These are phyloP conservation scores for Sarcophaga bullata DNA, from an alignment of 1,140 invertebrate genomes.

Conservation along the genomic window DNA sequence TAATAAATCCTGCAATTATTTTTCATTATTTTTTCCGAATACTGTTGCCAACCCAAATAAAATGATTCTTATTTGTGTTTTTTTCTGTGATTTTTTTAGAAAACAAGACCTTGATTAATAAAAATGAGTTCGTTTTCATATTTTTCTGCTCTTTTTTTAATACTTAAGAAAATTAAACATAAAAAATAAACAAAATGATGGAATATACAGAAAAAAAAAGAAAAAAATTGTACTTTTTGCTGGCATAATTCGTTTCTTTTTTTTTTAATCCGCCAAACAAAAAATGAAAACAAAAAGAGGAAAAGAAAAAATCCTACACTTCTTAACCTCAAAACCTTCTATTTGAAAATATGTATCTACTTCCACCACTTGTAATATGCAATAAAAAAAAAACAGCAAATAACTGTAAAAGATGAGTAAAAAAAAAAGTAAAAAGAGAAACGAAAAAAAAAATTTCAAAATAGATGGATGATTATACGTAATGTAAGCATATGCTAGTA, in stretches of 20 bases:
- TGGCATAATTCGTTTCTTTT: no score
- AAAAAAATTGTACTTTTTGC: no score
- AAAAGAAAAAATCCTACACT: not conserved
- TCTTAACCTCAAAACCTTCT: slow-evolving; percentile 18
- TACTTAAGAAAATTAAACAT: not conserved
- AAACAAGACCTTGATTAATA: no score
- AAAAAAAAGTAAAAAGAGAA: not conserved
- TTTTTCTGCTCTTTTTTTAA: not conserved
- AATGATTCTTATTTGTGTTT: no score
- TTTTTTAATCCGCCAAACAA: not conserved
- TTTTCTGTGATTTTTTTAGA: no score
- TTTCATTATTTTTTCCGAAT: no score
- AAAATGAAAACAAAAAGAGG: not conserved
- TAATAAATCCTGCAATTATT: no score
- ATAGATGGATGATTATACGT: slow-evolving; percentile 21
- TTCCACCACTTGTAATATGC: not conserved
- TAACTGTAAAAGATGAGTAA: not conserved
- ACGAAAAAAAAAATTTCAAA: not conserved
- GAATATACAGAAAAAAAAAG: no score
- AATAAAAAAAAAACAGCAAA: not conserved
- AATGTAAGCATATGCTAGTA: not conserved
- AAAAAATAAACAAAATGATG: not conserved
- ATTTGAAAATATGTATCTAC: not conserved
- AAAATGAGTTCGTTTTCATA: no score
- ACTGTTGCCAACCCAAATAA: no score